Conservation (phyloP, 2,797 vertebrate genomes). For the Anas bahamensis region DNA sequence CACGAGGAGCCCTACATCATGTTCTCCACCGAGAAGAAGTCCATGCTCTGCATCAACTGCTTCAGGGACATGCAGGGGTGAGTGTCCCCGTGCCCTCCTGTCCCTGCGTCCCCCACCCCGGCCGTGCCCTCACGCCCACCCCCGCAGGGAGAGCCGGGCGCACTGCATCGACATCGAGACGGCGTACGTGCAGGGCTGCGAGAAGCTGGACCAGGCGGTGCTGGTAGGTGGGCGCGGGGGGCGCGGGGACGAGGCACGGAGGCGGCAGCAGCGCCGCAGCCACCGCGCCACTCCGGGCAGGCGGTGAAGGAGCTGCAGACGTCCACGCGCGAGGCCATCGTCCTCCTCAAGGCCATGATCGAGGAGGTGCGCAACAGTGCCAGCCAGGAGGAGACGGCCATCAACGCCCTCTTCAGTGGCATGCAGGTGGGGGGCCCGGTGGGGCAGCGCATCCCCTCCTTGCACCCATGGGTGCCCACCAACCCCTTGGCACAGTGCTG, state of each 20-base stretch:
- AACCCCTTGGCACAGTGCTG: background rate
- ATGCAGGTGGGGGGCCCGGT: slow-evolving; percentile 74
- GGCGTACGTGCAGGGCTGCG: slow-evolving; percentile 91
- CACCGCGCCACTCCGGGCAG: background rate
- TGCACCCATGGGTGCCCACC: accelerated
- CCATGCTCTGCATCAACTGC: slow-evolving; percentile 96
- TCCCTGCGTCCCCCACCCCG: accelerated
- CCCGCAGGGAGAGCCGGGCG: slow-evolving; percentile 88
- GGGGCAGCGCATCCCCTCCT: background rate
- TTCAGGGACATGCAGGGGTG: slow-evolving; percentile 97
- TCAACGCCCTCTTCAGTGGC: slow-evolving; percentile 89
- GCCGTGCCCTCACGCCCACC: accelerated
- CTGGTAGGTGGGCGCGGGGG: slow-evolving; percentile 80
- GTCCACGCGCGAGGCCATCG: slow-evolving; percentile 88
- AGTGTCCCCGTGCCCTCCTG: background rate
- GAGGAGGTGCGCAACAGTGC: slow-evolving; percentile 92
- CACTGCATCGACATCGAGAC: slow-evolving; percentile 97
- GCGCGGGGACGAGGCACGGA: accelerated
- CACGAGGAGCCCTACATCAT: slow-evolving; percentile 94
- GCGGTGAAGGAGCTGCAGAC: slow-evolving; percentile 89
- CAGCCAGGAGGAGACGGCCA: slow-evolving; percentile 90
- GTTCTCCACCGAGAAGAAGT: slow-evolving; percentile 94
- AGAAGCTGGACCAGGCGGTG: slow-evolving; percentile 93
- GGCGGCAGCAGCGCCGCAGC: background rate
- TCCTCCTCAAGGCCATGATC: slow-evolving; percentile 91